Conservation (phyloP, 2,797 vertebrate species). For the Percopsis omiscomaycus region DNA sequence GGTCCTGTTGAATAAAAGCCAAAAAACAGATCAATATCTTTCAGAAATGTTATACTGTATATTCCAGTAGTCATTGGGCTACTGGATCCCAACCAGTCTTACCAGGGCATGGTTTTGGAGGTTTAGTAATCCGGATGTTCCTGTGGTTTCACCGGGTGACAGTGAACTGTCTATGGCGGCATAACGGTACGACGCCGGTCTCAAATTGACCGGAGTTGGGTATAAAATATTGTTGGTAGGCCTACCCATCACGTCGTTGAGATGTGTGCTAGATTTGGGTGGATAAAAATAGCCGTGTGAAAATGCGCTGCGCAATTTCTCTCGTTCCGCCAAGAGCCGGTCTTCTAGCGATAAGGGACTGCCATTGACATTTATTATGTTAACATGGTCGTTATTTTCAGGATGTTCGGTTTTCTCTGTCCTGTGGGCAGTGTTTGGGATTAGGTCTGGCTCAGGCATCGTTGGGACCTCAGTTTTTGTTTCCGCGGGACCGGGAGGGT, state of each 20-base stretch:
- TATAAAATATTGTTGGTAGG: conserved; percentile 62
- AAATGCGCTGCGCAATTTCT: conserved; percentile 62
- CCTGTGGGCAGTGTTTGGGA: conserved; percentile 32
- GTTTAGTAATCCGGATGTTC: conserved; percentile 74
- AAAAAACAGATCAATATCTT: conserved; percentile 1
- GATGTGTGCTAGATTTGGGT: conserved; percentile 70
- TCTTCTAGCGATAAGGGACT: conserved; percentile 38
- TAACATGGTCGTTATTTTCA: conserved; percentile 62
- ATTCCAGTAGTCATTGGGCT: too few relatives aligned
- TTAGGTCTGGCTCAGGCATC: conserved; percentile 43
- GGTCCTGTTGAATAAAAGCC: conserved; percentile 72
- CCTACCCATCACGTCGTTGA: conserved; percentile 64
- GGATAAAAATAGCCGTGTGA: conserved; percentile 75
- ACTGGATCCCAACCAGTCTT: conserved; percentile 65
- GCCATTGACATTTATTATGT: conserved; percentile 67
- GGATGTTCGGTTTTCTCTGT: conserved; percentile 70
- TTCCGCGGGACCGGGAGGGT: conserved; percentile 60
- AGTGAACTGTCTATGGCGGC: conserved; percentile 68
- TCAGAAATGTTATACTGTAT: conserved; percentile 18
- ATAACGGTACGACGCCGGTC: conserved; percentile 78
- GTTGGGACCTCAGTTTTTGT: conserved; percentile 35
- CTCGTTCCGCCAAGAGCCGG: conserved; percentile 70
- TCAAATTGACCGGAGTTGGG: conserved; percentile 79
- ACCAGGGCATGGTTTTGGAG: conserved; percentile 82
- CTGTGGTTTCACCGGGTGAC: conserved; percentile 74